Percentiles rank a stretch among this genome's conserved stretches.
phyloP scores from a whole-genome alignment of 2,113 vertebrate species.

The Caranx ignobilis region DNA sequence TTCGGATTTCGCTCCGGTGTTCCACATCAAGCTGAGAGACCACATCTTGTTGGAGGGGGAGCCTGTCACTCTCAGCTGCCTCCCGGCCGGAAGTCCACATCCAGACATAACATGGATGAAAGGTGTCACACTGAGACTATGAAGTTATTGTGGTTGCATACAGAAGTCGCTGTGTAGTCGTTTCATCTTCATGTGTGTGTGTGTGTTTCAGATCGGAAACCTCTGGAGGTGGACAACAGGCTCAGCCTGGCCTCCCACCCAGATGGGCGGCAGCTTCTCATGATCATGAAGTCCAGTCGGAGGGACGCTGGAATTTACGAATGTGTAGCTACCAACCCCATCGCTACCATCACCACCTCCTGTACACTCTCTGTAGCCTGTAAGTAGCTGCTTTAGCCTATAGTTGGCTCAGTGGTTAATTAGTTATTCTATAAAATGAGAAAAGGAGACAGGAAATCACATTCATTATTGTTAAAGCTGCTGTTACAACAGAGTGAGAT shows the following conservation, averaged over 20 bases:
- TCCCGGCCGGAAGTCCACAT: constrained; percentile 91
- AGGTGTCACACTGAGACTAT: constrained; percentile 78
- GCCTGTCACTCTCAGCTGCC: constrained; percentile 91
- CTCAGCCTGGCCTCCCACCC: constrained; percentile 89
- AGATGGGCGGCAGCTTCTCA: constrained; percentile 93
- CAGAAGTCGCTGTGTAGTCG: neutral
- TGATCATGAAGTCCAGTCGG: constrained; percentile 85
- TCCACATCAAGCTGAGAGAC: constrained; percentile 97
- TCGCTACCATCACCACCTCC: constrained; percentile 91
- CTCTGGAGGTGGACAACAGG: constrained; percentile 81
- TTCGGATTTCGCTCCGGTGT: constrained; percentile 94
- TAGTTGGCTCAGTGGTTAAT: neutral
- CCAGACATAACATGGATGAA: constrained; percentile 93
- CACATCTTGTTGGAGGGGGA: constrained; percentile 93
- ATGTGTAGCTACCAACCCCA: constrained; percentile 89
- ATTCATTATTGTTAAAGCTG: neutral
- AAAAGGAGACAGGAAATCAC: neutral
- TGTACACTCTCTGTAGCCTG: constrained; percentile 91
- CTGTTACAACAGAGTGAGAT: neutral
- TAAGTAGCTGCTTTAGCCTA: constrained; percentile 77
- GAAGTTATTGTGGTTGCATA: neutral
- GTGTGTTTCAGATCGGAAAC: constrained; percentile 86
- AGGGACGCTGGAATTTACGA: constrained; percentile 91
- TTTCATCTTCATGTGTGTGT: neutral
- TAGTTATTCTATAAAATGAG: neutral